These are phyloP conservation scores for Drosophila lowei DNA, from an alignment of 1,140 invertebrate genomes.

Conservation along the genomic window DNA sequence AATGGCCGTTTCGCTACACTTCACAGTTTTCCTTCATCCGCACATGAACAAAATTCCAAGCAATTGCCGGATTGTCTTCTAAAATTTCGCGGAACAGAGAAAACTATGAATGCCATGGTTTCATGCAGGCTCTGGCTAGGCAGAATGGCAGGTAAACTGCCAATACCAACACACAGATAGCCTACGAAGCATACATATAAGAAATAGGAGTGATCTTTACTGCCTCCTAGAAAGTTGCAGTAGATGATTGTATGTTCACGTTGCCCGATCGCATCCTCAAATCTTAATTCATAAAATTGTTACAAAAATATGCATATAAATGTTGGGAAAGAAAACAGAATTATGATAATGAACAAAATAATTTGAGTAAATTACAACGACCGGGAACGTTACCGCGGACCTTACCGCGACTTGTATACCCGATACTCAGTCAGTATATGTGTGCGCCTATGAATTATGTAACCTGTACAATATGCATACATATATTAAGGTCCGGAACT, in stretches of 20 bases:
- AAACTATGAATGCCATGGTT: constrained; percentile 61
- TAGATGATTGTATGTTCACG: constrained; percentile 31
- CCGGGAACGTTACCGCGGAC: too few relatives aligned
- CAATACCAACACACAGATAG: constrained; percentile 44
- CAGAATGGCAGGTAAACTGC: constrained; percentile 65
- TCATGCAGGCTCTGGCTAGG: constrained; percentile 54
- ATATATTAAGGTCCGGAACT: too few relatives aligned
- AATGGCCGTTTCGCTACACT: constrained; percentile 58
- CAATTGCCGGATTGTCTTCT: constrained; percentile 48
- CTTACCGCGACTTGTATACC: too few relatives aligned
- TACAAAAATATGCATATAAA: not conserved
- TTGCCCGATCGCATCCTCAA: constrained; percentile 54
- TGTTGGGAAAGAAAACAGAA: too few relatives aligned
- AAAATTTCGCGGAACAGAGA: constrained; percentile 54
- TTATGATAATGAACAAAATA: too few relatives aligned
- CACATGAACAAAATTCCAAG: constrained; percentile 50
- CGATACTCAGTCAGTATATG: too few relatives aligned
- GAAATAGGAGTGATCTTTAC: constrained; percentile 68
- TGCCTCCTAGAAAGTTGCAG: constrained; percentile 49
- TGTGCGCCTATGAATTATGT: too few relatives aligned
- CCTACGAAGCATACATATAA: constrained; percentile 41
- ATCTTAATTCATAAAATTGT: constrained; percentile 15
- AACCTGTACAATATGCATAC: too few relatives aligned
- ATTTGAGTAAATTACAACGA: too few relatives aligned
- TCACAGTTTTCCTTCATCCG: constrained; percentile 34